Base-by-base conservation (phyloP, 2,113 vertebrate species). In the Gymnobelideus leadbeateri region DNA sequence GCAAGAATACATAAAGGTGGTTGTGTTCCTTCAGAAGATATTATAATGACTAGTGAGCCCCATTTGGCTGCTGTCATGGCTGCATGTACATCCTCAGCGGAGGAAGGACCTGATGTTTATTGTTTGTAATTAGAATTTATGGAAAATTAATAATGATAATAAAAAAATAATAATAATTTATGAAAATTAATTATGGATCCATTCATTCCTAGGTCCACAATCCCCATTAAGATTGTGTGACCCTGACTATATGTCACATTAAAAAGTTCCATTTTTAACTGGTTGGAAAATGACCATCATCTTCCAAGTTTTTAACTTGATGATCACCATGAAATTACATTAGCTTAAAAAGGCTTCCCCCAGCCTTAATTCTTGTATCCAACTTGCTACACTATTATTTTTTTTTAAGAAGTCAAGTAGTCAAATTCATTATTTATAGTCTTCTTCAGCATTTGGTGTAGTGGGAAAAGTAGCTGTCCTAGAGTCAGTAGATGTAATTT, bases 1-100 rank as follows among this genome's bases (percentile, higher is more conserved):
- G 53, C 0, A 61, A 19, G 2, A 91, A 94, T 37, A 94, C 91
- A 91, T n/a, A 94, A 53, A 89, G 25, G 91, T 94, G 52, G 43
- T 47, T 90, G 14, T 89, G 55, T 92, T 94, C 95, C n/a, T 97
- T 61, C 89, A 68, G 1, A 95, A 94, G 47, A 94, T 0, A 31
- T 92, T 46, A 92, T 54, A 55, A 90, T 93, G n/a, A 61, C 19
- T 91, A 52, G 1, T n/a, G 1, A 84, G 19, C 19, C 24, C 68
- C n/a, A 84, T 84, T 84, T 43, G 68, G 9, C n/a, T 37, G 46
- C 52, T 54, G 23, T 26, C 26, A 46, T 16, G 54, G 7, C 25
- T 93, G 3, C 51, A 1, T 47, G 92, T 61, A 52, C 14, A 24
- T 46, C 52, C 91, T 46, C 53, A 51, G 51, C 46, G 89, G 90